Evolutionary conservation across 2,113 vertebrate genomes (phyloP).

Genomic region (Chascanopsetta lugubris): DNA sequence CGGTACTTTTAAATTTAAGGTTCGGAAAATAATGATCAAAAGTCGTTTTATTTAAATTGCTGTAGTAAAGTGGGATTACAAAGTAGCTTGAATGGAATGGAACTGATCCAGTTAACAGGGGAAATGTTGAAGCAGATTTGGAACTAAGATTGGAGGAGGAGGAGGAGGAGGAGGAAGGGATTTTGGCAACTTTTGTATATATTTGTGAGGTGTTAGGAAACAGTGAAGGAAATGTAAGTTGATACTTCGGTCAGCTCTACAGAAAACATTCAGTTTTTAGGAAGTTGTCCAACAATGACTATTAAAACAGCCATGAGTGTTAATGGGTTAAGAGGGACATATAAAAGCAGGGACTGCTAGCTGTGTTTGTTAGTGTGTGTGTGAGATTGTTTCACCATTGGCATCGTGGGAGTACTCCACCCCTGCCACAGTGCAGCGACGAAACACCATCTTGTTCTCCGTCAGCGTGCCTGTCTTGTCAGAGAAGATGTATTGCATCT

Average conservation of each 20-base stretch:
- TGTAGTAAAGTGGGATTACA: too few species aligned
- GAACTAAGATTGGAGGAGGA: too few species aligned
- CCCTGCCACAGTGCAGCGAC: constrained; percentile 94
- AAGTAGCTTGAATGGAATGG: too few species aligned
- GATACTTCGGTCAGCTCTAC: neutral
- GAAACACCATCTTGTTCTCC: constrained; percentile 99
- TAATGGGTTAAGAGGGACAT: neutral
- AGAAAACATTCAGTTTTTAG: neutral
- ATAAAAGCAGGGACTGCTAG: neutral
- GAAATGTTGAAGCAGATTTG: too few species aligned
- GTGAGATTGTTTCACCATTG: constrained; percentile 84
- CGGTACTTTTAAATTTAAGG: too few species aligned
- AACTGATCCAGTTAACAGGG: too few species aligned
- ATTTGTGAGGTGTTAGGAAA: too few species aligned
- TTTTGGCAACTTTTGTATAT: too few species aligned
- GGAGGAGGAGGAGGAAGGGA: too few species aligned
- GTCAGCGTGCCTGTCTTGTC: constrained; percentile 98
- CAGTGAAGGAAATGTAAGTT: too few species aligned
- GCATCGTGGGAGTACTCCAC: constrained; percentile 97
- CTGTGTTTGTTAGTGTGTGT: neutral
- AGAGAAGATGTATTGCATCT: constrained; percentile 98
- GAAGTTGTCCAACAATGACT: neutral
- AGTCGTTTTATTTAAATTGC: too few species aligned
- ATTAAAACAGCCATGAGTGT: neutral
- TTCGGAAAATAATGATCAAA: too few species aligned